Conservation (phyloP, 2,113 vertebrate genomes). For the Pica pica region DNA sequence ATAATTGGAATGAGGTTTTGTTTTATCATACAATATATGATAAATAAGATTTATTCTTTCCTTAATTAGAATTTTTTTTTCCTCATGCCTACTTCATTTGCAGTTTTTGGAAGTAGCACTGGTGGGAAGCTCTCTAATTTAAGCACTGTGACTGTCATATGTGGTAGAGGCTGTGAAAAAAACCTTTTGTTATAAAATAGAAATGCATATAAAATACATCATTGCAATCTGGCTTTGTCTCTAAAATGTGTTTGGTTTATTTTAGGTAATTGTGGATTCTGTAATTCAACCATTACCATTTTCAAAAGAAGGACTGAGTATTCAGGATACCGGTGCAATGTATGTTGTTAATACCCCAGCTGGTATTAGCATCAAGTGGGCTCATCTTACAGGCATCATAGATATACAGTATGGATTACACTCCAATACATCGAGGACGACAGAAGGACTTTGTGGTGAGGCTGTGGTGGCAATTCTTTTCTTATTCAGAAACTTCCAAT, state of each 20-base stretch:
- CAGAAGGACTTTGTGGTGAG: constrained; percentile 95
- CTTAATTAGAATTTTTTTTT: not conserved
- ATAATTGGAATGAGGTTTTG: not conserved
- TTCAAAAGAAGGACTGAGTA: constrained; percentile 79
- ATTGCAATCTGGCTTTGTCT: not conserved
- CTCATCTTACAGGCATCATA: constrained; percentile 93
- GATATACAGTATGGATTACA: constrained; percentile 84
- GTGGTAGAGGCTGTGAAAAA: not conserved
- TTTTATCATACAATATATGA: not conserved
- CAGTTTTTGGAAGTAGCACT: not conserved
- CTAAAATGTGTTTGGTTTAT: not conserved
- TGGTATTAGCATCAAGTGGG: constrained; percentile 91
- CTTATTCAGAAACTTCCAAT: not conserved
- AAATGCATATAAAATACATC: not conserved
- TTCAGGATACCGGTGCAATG: constrained; percentile 95
- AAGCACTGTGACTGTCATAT: not conserved
- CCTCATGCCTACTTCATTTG: not conserved
- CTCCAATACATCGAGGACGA: constrained; percentile 76
- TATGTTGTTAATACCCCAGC: constrained; percentile 88
- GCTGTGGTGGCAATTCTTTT: not conserved
- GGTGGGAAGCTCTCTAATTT: not conserved
- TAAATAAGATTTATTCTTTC: not conserved
- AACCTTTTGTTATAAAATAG: not conserved
- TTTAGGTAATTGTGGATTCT: constrained; percentile 89
- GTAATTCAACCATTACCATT: constrained; percentile 83